These are phyloP conservation scores for Amphimedon queenslandica DNA, from an alignment of 37 sponge, comb jelly and placozoan genomes.

Conservation along the genomic window DNA sequence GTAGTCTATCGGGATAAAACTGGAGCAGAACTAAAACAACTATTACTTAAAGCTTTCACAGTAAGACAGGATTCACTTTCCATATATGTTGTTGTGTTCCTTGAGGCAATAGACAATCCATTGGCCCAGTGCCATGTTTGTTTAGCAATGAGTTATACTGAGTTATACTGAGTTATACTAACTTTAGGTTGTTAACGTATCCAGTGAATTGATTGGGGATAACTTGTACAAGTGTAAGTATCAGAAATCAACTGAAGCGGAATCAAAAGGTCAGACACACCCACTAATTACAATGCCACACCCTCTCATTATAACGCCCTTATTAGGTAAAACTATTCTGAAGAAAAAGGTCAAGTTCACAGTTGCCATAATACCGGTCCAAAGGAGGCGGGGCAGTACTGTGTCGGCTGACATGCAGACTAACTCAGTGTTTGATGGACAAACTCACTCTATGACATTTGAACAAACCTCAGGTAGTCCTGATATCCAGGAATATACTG, in stretches of 20 bases:
- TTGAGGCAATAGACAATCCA: too few relatives aligned
- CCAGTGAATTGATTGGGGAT: conserved; percentile 17
- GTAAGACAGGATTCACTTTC: conserved; percentile 20
- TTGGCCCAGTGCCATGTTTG: too few relatives aligned
- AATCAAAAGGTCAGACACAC: neutral
- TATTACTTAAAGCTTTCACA: conserved; percentile 23
- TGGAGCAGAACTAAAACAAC: conserved; percentile 30
- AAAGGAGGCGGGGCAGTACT: conserved; percentile 13
- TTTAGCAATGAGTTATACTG: too few relatives aligned
- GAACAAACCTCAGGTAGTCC: conserved; percentile 56
- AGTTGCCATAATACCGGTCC: conserved; percentile 30
- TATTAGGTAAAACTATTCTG: conserved; percentile 46
- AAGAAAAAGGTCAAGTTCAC: conserved; percentile 66
- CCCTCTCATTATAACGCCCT: too few relatives aligned
- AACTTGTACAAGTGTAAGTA: conserved; percentile 57
- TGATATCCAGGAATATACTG: too few relatives aligned
- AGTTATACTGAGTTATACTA: too few relatives aligned
- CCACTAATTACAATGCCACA: neutral
- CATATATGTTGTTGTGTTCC: conserved; percentile 2
- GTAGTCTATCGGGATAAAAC: conserved; percentile 56
- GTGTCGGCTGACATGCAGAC: neutral
- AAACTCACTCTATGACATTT: conserved; percentile 52
- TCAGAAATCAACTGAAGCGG: conserved; percentile 26
- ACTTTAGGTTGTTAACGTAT: conserved; percentile 43
- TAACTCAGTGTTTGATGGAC: conserved; percentile 25